Evolutionary conservation across 30 jellyfish, hydroid and myxozoan species (phyloP), one percentile per base, ranked within the genome.

Genomic region (Mastigias papua): DNA sequence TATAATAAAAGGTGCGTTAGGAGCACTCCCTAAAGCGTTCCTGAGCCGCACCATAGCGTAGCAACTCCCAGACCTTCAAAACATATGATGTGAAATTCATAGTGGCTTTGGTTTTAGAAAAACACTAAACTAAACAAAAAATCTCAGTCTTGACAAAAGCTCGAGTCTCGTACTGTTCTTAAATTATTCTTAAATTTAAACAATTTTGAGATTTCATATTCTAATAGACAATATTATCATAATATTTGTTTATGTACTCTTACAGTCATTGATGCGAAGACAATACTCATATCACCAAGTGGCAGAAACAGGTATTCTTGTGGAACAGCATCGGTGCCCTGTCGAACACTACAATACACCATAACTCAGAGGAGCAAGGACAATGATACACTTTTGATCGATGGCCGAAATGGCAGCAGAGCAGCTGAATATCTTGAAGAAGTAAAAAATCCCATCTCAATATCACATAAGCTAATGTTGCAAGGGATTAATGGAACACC

Each of bases 321-420:
- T 46, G 90, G 90, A 1, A 73, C 81, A 19, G 50, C 68, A 33
- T 35, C 69, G 3, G 8, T 19, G 22, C 90, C 80, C 13, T 80
- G 90, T 67, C 16, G 16, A 34, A 62, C 72, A 34, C 51, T 62
- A n/a, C 60, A 48, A 27, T 63, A 62, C 57, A 30, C 90, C 9
- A 31, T 80, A 21, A 66, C 25, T 15, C 28, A 20, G n/a, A 65
- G 81, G 28, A 63, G 81, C 42, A 54, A 20, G 1, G 34, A 33
- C 51, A 46, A 65, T 46, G 90, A 61, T 25, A 65, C 63, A 30
- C 3, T 80, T 23, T 23, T 80, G 31, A 23, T 80, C 17, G 50
- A 42, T 34, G 90, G 90, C 51, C 34, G 9, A 35, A 63, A 63
- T 27, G 90, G 90, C 30, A 80, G 50, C 90, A 34, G 30, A 20